Base-by-base conservation (phyloP, 2,888 invertebrate species). In the Pharmacophagus antenor region DNA sequence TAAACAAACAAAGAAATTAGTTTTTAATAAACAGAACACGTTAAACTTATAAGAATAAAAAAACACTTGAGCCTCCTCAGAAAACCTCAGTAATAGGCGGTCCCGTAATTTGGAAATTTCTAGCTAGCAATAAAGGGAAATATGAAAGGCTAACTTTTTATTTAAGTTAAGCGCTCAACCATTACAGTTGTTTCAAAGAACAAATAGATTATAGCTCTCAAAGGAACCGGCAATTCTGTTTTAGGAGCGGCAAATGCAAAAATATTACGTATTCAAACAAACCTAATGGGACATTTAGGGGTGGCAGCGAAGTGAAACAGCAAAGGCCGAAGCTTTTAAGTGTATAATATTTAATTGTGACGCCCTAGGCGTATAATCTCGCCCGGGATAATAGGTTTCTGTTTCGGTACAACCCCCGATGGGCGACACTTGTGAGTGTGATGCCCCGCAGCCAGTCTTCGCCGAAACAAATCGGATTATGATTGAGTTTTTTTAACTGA, bases 331-430 rank as follows among this genome's bases (percentile, higher is more conserved):
- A 88, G 91, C 91, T 90, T 90, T 90, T 90, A 90, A 90, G 88
- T 90, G 90, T 90, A 90, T 90, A 90, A 90, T 90, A 90, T 90
- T 90, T 90, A 91, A 91, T 91, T 91, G 91, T 91, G 83, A 89
- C 88, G 91, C 91, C 91, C 89, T 88, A 87, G 91, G 91, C 90
- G 91, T 81, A 91, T 91, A 91, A 91, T 91, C 91, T 89, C 90
- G 84, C 91, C 90, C 83, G 85, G 84, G 91, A 91, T 91, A 91
- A 91, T 91, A 91, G 91, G 90, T 91, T 91, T 91, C 91, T 89
- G 87, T 89, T 88, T 85, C 83, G 88, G 82, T 79, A 84, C 86
- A 88, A 86, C 90, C 88, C 90, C 86, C 88, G 70, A 76, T 74
- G 79, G 83, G 73, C 82, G 89, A 90, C 89, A 90, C 86, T 87